phyloP scores from a whole-genome alignment of 1,140 invertebrate genomes.

The Calephelis virginiensis region DNA sequence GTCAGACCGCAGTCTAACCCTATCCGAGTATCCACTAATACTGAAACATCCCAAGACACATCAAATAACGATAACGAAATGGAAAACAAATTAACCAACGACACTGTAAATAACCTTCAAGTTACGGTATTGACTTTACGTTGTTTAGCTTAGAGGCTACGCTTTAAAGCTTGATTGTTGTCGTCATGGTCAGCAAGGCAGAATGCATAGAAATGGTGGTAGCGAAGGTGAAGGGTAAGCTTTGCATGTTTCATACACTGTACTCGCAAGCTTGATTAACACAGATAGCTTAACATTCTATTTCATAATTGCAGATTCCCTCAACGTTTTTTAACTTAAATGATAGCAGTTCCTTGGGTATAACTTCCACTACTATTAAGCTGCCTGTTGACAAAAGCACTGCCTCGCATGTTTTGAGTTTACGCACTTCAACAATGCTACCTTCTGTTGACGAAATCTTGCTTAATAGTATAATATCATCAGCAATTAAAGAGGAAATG shows the following conservation, averaged over 20 bases:
- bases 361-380: constrained; percentile 67
- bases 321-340: constrained; percentile 74
- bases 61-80: constrained; percentile 76
- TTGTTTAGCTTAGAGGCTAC: constrained; percentile 70
- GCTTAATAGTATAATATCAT: constrained; percentile 76
- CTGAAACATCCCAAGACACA: constrained; percentile 69
- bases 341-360: constrained; percentile 70
- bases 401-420: constrained; percentile 78
- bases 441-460: constrained; percentile 77
- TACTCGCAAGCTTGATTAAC: constrained; percentile 51
- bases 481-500: constrained; percentile 76
- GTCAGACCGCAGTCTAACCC: constrained; percentile 77
- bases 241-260: constrained; percentile 54
- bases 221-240: constrained; percentile 43
- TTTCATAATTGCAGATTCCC: constrained; percentile 75
- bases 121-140: constrained; percentile 73
- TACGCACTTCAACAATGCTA: constrained; percentile 78
- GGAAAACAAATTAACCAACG: constrained; percentile 71
- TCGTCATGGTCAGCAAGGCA: constrained; percentile 33
- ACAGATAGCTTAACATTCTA: constrained; percentile 63
- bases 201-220: constrained; percentile 34
- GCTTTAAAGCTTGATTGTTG: constrained; percentile 53
- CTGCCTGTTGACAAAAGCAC: constrained; percentile 74
- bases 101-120: constrained; percentile 79
- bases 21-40: constrained; percentile 77